Evolutionary conservation across 2,797 vertebrate genomes (phyloP), one percentile per base, ranked within the genome.

Genomic region (Buceros bicornis): DNA sequence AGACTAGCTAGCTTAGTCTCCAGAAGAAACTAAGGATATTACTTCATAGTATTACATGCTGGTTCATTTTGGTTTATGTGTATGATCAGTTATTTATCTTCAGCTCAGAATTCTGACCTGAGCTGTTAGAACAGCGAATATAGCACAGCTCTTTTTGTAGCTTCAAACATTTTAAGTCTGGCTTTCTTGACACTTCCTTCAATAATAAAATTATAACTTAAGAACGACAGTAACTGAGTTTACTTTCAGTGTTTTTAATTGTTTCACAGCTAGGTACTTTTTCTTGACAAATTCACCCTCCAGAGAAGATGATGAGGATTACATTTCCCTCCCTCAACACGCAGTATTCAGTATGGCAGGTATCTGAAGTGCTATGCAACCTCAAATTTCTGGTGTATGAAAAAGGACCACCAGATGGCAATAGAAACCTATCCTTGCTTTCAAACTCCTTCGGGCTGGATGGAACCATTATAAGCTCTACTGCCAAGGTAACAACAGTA

Each of bases 391-490:
- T 86, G 45, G 80, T 82, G 94, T 79, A 50, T 12, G 16, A 56
- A 51, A 70, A 90, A 81, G 35, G 22, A 71, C 86, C 91, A 83
- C 33, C 60, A 97, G 88, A 77, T 96, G 93, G 87, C 94, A 80
- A 86, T 11, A 97, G 65, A 95, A 95, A 90, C 10, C 53, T 5
- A 1, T 48, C 17, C 67, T 48, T 71, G 45, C 33, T 42, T 56
- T 82, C 37, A 29, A 50, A 2, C 13, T 61, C 37, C 43, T 65
- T n/a, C 18, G 73, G 31, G 10, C 18, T 50, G 9, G n/a, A 80
- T 11, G 24, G n/a, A 77, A 89, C 71, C 29, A 50, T 45, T 51
- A 57, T 37, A 77, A 77, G 48, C 45, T 56, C n/a, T 70, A 42
- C 61, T 25, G 24, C 10, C 57, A 77, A 82, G 40, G 62, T 13